Percentiles rank a stretch among this genome's conserved stretches.
These are phyloP conservation scores for Ormyrus rosae DNA, from an alignment of 2,888 invertebrate species.

Conservation along the genomic window DNA sequence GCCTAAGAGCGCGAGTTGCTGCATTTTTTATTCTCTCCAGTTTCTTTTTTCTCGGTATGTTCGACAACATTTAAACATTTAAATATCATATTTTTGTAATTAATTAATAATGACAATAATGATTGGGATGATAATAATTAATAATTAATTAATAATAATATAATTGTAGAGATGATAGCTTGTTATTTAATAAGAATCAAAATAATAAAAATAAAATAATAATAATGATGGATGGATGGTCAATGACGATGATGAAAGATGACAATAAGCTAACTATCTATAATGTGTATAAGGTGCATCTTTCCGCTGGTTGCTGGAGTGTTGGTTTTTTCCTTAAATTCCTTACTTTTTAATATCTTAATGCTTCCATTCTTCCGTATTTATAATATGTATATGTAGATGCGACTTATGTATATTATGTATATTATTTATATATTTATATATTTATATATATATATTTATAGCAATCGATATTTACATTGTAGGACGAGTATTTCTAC, in stretches of 20 bases:
- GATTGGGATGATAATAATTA: slow-evolving; percentile 63
- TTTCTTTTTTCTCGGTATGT: slow-evolving; percentile 41
- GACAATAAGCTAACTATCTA: slow-evolving; percentile 68
- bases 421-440: slow-evolving; percentile 59
- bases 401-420: slow-evolving; percentile 55
- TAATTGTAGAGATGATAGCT: slow-evolving; percentile 56
- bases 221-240: slow-evolving; percentile 46
- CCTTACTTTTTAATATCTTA: slow-evolving; percentile 44
- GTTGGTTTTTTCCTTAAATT: slow-evolving; percentile 59
- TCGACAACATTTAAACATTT: slow-evolving; percentile 68
- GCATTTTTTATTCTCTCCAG: slow-evolving; percentile 38
- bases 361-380: slow-evolving; percentile 56
- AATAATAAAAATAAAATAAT: slow-evolving; percentile 56
- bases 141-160: slow-evolving; percentile 67
- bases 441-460: slow-evolving; percentile 70
- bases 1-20: slow-evolving; percentile 44
- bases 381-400: slow-evolving; percentile 55
- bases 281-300: slow-evolving; percentile 64
- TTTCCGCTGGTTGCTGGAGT: slow-evolving; percentile 63
- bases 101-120: slow-evolving; percentile 65
- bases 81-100: slow-evolving; percentile 69
- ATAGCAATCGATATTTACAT: slow-evolving; percentile 65
- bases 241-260: slow-evolving; percentile 45
- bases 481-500: slow-evolving; percentile 48
- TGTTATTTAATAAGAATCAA: slow-evolving; percentile 52